Percentiles rank a stretch among this genome's conserved stretches.
Evolutionary conservation across 2,113 vertebrate genomes (phyloP).

Genomic region (Xenopus laevis): DNA sequence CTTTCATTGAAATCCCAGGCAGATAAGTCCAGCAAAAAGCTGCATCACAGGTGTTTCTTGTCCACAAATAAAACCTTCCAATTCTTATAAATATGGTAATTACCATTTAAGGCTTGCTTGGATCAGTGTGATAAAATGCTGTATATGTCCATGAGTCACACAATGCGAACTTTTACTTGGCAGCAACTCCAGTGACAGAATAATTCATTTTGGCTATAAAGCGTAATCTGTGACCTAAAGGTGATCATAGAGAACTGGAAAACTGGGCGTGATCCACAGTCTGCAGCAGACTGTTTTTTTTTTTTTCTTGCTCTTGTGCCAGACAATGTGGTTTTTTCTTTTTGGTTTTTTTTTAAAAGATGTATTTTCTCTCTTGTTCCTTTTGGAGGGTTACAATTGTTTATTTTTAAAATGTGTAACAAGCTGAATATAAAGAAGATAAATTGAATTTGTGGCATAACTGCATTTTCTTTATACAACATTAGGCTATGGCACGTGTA

Average conservation of each 20-base stretch:
- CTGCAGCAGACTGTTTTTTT: not conserved
- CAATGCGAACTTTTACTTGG: constrained; percentile 20
- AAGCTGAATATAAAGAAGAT: too few relatives aligned
- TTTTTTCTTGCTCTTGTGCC: too few relatives aligned
- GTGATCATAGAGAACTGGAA: not conserved
- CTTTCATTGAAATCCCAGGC: too few relatives aligned
- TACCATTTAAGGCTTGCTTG: constrained; percentile 33
- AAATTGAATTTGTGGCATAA: too few relatives aligned
- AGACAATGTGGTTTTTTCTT: too few relatives aligned
- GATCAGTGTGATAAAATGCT: constrained; percentile 4
- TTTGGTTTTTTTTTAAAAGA: too few relatives aligned
- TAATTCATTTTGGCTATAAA: constrained; percentile 4
- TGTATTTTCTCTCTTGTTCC: too few relatives aligned
- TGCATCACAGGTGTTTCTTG: constrained; percentile 8
- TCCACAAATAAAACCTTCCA: not conserved
- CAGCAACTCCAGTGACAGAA: constrained; percentile 21
- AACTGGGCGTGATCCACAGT: not conserved
- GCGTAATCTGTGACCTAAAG: constrained; percentile 2
- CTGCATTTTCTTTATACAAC: too few relatives aligned
- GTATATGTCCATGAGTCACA: constrained; percentile 30
- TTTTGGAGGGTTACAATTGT: too few relatives aligned
- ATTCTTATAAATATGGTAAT: not conserved
- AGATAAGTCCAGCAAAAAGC: too few relatives aligned
- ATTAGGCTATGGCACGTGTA: too few relatives aligned
- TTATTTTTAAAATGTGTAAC: too few relatives aligned